These are phyloP conservation scores for Drosophila villosipedis DNA, from an alignment of 2,888 invertebrate genomes.

Conservation along the genomic window DNA sequence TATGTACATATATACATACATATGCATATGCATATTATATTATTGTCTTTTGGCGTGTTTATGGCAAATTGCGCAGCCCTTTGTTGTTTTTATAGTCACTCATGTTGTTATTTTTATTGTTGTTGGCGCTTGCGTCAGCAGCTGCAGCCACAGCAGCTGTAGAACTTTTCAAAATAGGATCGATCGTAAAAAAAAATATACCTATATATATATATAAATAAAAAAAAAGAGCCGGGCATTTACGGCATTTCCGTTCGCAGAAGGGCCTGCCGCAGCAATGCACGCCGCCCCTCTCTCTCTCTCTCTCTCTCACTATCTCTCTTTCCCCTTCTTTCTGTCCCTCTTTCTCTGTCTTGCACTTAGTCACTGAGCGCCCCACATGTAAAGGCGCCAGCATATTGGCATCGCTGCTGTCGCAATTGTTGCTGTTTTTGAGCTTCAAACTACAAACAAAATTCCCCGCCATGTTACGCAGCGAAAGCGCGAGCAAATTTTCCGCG, in stretches of 20 bases:
- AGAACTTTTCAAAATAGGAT: slow-evolving; percentile 48
- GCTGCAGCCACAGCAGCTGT: slow-evolving; percentile 62
- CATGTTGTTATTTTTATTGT: slow-evolving; percentile 24
- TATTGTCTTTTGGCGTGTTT: slow-evolving; percentile 75
- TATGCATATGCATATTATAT: slow-evolving; percentile 48
- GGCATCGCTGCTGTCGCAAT: slow-evolving; percentile 42
- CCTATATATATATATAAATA: slow-evolving; percentile 19
- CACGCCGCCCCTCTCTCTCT: slow-evolving; percentile 8
- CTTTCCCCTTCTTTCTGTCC: background rate
- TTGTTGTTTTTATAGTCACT: slow-evolving; percentile 45
- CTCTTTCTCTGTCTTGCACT: slow-evolving; percentile 36
- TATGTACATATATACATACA: background rate
- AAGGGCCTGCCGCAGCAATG: slow-evolving; percentile 43
- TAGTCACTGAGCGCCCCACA: slow-evolving; percentile 73
- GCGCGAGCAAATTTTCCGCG: slow-evolving; percentile 52
- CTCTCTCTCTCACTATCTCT: background rate
- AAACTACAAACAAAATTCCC: slow-evolving; percentile 80
- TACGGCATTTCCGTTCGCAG: slow-evolving; percentile 66
- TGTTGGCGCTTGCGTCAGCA: slow-evolving; percentile 72
- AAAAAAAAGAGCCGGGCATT: slow-evolving; percentile 36
- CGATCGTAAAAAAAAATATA: slow-evolving; percentile 41
- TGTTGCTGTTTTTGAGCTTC: slow-evolving; percentile 61
- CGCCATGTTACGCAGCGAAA: slow-evolving; percentile 70
- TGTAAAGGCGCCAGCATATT: slow-evolving; percentile 68
- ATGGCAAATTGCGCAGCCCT: slow-evolving; percentile 69